These are phyloP conservation scores for Clarias batrachus DNA, from an alignment of 2,113 vertebrate species.

Conservation along the genomic window DNA sequence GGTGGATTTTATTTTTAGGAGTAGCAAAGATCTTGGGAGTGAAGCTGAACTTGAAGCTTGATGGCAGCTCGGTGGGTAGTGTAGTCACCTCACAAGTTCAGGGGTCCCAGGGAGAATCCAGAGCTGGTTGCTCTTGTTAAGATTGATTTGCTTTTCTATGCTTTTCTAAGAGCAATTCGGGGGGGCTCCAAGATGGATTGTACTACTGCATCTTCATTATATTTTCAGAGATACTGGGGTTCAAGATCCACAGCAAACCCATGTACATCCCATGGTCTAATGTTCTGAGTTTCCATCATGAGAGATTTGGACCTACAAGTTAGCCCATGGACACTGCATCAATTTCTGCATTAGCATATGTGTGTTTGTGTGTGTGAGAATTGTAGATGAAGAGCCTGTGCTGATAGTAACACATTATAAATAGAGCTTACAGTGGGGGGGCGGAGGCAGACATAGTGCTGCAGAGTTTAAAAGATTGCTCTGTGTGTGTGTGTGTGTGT, in stretches of 20 bases:
- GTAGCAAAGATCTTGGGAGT: background rate
- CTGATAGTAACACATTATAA: constrained; percentile 38
- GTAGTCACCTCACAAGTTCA: background rate
- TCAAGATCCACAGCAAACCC: background rate
- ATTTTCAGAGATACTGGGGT: background rate
- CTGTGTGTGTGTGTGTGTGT: constrained; percentile 2
- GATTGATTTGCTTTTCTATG: background rate
- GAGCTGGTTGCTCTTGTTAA: background rate
- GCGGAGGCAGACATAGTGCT: background rate
- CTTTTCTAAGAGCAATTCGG: too few relatives aligned
- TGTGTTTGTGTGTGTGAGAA: background rate
- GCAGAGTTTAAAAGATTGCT: background rate
- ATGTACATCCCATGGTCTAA: too few relatives aligned
- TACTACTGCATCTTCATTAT: background rate
- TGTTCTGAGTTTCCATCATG: background rate
- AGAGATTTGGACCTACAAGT: background rate
- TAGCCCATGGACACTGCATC: background rate
- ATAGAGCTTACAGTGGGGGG: constrained; percentile 21
- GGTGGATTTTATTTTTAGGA: background rate
- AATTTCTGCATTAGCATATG: background rate
- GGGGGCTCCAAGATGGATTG: background rate
- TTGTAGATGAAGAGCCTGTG: constrained; percentile 11
- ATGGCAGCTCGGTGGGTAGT: background rate
- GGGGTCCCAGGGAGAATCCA: background rate
- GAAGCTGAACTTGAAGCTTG: background rate